phyloP scores from a whole-genome alignment of 1,140 invertebrate genomes.

The Acromyrmex echinatior region DNA sequence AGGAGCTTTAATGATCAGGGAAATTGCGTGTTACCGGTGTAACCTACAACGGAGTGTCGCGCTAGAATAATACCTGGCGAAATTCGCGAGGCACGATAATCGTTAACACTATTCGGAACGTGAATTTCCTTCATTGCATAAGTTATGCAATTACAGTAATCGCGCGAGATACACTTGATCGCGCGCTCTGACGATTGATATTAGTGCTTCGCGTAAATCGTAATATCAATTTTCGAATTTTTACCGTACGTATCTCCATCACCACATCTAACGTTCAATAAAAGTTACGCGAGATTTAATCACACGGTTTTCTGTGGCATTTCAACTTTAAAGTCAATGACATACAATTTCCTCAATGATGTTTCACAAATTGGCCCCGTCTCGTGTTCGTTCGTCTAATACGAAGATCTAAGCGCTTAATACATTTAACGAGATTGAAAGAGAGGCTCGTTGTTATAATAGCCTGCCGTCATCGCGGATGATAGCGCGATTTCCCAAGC shows the following conservation, averaged over 20 bases:
- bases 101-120: constrained; percentile 19
- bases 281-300: neutral
- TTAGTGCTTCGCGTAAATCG: neutral
- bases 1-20: constrained; percentile 55
- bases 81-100: constrained; percentile 49
- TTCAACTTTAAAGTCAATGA: neutral
- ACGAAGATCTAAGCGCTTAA: neutral
- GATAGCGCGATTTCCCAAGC: constrained; percentile 45
- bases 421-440: constrained; percentile 42
- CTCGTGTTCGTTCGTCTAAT: constrained; percentile 17
- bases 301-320: neutral
- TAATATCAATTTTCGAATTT: neutral
- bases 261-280: neutral
- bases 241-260: neutral
- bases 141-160: neutral
- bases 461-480: constrained; percentile 20
- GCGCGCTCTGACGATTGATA: constrained; percentile 14
- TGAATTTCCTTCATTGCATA: constrained; percentile 34
- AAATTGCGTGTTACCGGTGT: constrained; percentile 60
- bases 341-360: constrained; percentile 3
- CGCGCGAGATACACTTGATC: neutral
- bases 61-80: constrained; percentile 51
- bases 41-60: constrained; percentile 30
- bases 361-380: constrained; percentile 4
- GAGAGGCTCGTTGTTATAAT: constrained; percentile 42